Conservation (phyloP, 2,113 vertebrate species). For the Chionomys nivalis region DNA sequence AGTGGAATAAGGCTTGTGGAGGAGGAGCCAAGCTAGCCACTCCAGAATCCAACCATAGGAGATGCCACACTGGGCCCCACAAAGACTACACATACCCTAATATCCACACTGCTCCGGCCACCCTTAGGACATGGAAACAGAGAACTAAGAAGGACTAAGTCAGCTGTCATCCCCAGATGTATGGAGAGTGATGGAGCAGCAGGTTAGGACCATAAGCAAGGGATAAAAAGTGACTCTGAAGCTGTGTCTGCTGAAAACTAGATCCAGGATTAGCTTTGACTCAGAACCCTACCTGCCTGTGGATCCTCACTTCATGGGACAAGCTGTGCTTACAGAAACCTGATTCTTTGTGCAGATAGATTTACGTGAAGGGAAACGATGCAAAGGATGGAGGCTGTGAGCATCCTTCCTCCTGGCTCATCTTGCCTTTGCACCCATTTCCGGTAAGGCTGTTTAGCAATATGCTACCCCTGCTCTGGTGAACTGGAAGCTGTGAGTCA, state of each 20-base stretch:
- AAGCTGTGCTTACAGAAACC: neutral
- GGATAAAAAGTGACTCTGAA: neutral
- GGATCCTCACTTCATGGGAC: neutral
- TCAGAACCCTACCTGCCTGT: neutral
- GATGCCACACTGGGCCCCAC: neutral
- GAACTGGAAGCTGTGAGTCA: neutral
- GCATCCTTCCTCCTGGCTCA: neutral
- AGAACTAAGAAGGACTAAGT: neutral
- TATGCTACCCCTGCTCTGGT: neutral
- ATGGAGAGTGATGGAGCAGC: neutral
- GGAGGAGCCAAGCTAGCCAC: neutral
- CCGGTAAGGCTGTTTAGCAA: neutral
- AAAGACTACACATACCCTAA: neutral
- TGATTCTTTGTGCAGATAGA: neutral
- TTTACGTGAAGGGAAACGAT: neutral
- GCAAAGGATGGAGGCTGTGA: fast-evolving
- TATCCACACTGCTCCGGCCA: neutral
- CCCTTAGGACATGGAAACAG: neutral
- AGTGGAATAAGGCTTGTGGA: neutral
- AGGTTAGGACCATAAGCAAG: neutral
- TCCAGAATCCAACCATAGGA: neutral
- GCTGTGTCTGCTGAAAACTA: neutral
- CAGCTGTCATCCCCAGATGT: neutral
- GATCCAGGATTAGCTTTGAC: neutral
- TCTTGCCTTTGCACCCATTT: neutral